These are phyloP conservation scores for Gallinago stenura DNA, from an alignment of 2,797 vertebrate species.

Conservation along the genomic window DNA sequence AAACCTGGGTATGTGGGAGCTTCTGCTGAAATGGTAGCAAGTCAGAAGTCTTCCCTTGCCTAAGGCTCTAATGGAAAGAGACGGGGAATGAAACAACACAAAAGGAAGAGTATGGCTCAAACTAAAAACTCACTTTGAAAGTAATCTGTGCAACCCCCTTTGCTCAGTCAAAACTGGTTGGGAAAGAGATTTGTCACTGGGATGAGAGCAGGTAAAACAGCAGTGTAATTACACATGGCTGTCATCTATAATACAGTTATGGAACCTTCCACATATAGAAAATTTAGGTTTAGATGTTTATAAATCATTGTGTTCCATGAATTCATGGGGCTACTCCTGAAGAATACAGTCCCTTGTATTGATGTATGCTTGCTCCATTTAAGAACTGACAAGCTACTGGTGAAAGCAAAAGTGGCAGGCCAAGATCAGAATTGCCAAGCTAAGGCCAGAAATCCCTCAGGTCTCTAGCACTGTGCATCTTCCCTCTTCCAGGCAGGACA, in stretches of 20 bases:
- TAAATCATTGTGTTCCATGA: neutral
- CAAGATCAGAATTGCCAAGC: neutral
- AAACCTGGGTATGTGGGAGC: neutral
- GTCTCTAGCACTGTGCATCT: neutral
- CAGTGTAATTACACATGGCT: neutral
- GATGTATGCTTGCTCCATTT: neutral
- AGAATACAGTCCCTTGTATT: neutral
- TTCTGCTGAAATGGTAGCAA: neutral
- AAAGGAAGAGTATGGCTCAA: neutral
- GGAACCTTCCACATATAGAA: neutral
- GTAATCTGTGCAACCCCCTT: neutral
- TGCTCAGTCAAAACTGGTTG: neutral
- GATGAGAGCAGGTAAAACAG: neutral
- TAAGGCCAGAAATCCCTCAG: neutral
- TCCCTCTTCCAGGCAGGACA: neutral
- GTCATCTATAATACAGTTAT: neutral
- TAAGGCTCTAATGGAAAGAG: neutral
- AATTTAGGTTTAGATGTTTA: neutral
- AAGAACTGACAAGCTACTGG: neutral
- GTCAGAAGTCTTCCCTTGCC: neutral
- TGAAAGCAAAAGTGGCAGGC: neutral
- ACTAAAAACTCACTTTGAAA: neutral
- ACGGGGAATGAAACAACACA: neutral
- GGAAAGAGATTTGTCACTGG: neutral
- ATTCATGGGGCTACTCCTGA: neutral